phyloP scores from a whole-genome alignment of 2,113 vertebrate genomes.

The Calyptomena viridis region DNA sequence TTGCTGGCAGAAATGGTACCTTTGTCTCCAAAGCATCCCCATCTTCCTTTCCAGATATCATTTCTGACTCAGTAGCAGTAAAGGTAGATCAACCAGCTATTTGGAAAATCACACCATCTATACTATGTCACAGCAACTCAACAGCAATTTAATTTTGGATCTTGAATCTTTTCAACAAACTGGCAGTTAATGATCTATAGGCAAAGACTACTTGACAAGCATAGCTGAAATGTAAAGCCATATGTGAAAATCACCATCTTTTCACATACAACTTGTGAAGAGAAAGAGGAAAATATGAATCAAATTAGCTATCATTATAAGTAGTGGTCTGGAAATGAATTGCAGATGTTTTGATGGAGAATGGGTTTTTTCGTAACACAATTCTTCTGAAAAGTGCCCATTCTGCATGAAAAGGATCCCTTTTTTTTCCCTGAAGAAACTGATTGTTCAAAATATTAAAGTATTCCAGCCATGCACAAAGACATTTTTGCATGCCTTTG shows the following conservation, averaged over 20 bases:
- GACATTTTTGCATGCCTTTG: constrained; percentile 51
- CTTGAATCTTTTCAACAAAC: not conserved
- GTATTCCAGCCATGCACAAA: constrained; percentile 51
- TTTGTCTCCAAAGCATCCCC: not conserved
- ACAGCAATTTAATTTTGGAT: not conserved
- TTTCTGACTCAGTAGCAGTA: constrained; percentile 4
- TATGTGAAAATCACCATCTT: constrained; percentile 41
- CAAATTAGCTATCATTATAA: constrained; percentile 66
- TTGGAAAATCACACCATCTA: constrained; percentile 18
- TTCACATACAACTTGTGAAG: constrained; percentile 39
- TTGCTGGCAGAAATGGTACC: not conserved
- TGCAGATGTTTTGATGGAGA: constrained; percentile 50
- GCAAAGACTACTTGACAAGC: constrained; percentile 17
- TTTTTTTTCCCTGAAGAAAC: constrained; percentile 28
- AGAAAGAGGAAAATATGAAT: constrained; percentile 57
- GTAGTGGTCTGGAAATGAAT: constrained; percentile 53
- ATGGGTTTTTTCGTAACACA: constrained; percentile 23
- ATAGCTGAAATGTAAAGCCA: constrained; percentile 26
- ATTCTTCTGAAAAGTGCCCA: constrained; percentile 45
- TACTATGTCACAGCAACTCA: constrained; percentile 2
- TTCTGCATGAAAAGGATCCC: constrained; percentile 46
- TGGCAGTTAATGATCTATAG: constrained; percentile 22
- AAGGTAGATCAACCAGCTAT: not conserved
- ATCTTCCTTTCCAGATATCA: not conserved
- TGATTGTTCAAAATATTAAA: constrained; percentile 55